Base-by-base conservation (phyloP, 2,113 vertebrate species). In the Paradoxurus hermaphroditus region DNA sequence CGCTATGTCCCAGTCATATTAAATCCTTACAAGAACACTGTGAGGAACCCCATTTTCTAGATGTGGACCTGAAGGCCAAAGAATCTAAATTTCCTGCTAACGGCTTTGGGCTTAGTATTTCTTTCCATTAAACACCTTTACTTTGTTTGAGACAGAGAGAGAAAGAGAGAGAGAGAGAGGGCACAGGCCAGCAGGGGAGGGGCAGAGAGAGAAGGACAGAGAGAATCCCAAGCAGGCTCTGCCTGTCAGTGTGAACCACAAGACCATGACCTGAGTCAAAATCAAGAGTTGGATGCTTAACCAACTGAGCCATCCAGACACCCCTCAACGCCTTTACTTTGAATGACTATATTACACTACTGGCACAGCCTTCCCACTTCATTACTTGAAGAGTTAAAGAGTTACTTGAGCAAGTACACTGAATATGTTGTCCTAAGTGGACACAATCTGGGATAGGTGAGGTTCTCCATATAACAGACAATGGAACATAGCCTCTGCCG, bases 51-150 rank as follows among this genome's bases (percentile, higher is more conserved):
- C 41, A 79, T 90, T 86, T 92, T 79, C 62, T 72, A 56, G 31
- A 23, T 44, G 46, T 39, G 39, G 25, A 62, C 51, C 19, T 79
- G 68, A 84, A 75, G 27, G 62, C 72, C 39, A 83, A 87, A 87
- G 41, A 83, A 96, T 70, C 63, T 90, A 65, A 63, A 87, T 75
- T 85, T 92, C 90, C 46, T 88, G 49, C 81, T 77, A 18, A 85
- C 85, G 56, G 23, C 27, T 41, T 79, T 75, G 51, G 41, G 29
- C 18, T 84, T 46, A 25, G 89, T 44, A 86, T 49, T 73, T 82
- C 86, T 77, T 7, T 18, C n/a, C 53, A 86, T 41, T 59, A 51
- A 25, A 12, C 5, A 3, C 36, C 70, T 81, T 49, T 75, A 78
- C 10, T 49, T n/a, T 46, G 86, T n/a, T n/a, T n/a, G n/a, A 25